phyloP scores from a whole-genome alignment of 2,797 vertebrate genomes.

The Anguilla obscura region DNA sequence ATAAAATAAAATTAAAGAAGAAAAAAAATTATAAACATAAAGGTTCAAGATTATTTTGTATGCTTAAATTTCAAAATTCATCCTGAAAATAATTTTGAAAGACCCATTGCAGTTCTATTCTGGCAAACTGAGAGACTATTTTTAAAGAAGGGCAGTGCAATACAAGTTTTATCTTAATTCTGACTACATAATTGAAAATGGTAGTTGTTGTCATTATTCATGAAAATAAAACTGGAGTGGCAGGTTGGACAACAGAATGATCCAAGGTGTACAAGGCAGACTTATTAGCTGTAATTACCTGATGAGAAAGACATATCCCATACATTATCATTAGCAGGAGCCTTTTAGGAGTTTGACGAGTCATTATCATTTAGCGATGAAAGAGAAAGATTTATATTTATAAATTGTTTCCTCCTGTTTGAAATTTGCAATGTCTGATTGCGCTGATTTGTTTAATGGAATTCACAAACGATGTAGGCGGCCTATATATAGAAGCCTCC shows the following conservation, averaged over 20 bases:
- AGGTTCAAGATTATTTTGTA: too few species aligned
- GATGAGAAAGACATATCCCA: not conserved
- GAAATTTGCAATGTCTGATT: not conserved
- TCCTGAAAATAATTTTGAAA: too few species aligned
- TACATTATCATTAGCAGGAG: too few species aligned
- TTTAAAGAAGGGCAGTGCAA: too few species aligned
- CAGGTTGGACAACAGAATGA: not conserved
- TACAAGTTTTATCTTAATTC: not conserved
- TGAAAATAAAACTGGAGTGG: not conserved
- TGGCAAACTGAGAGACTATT: too few species aligned
- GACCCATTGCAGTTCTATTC: too few species aligned
- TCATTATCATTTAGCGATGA: not conserved
- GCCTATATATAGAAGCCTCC: not conserved
- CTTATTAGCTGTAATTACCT: not conserved
- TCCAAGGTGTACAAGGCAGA: not conserved
- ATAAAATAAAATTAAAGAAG: not conserved
- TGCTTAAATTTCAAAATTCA: too few species aligned
- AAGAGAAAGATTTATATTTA: not conserved
- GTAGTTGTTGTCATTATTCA: not conserved
- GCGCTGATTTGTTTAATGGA: not conserved
- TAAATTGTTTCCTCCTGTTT: not conserved
- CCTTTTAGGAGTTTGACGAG: not conserved
- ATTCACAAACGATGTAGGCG: not conserved
- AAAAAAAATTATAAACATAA: not conserved
- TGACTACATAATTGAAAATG: not conserved